Base-by-base conservation (phyloP, 1,140 invertebrate genomes). In the Aphis craccivora region DNA sequence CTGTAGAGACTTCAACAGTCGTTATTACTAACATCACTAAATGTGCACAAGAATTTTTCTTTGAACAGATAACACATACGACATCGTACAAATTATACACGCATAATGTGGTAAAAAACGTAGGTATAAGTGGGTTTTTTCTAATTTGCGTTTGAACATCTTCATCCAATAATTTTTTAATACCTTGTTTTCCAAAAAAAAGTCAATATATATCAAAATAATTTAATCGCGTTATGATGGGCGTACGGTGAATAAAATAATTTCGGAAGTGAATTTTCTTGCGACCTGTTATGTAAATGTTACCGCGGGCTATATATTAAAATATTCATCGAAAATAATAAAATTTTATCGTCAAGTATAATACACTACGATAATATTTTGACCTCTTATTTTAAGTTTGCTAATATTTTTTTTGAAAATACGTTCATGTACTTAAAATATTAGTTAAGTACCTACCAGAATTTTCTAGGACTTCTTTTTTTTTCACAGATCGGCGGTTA, bases 1-100 rank as follows among this genome's bases (percentile, higher is more conserved):
- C 91, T 35, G 43, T n/a, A 55, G 91, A 84, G 91, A 93, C 81
- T 93, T 86, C 2, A 93, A 92, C 91, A 83, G 76, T 51, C 91
- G 91, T 92, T 48, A 84, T 84, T 48, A 84, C 55, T 55, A 37
- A 55, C 37, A 81, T 93, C 81, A 86, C 25, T 53, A 11, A 84
- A 92, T 51, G 23, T 86, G 7, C 14, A 93, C 81, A 86, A 60
- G 60, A 18, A 60, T 76, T 91, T 90, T 91, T 76, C 90, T 76
- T 48, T 18, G 60, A 91, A 91, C 20, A 91, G 23, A 91, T 76
- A 40, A 91, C 55, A 60, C 89, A 67, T 23, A 23, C 37, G 48
- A 53, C n/a, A 55, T 89, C 48, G 53, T 48, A 53, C 35, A 37
- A 53, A 87, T 87, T 48, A 37, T 88, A 89, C 51, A 30, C 37